Evolutionary conservation across 2,113 vertebrate genomes (phyloP).

Genomic region (Phrynocephalus versicolor): DNA sequence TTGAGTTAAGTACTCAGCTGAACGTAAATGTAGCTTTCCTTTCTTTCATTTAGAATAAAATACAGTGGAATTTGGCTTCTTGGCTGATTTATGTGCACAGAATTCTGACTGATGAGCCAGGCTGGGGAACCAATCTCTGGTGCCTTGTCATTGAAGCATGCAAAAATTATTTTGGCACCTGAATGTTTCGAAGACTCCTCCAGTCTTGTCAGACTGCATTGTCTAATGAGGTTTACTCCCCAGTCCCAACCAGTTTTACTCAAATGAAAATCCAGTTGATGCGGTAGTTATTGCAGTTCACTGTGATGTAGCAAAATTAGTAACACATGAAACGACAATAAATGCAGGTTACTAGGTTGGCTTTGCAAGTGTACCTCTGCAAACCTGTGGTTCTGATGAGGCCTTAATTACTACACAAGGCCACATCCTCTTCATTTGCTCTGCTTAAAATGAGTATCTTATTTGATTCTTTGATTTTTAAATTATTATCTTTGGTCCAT

Average conservation of each 20-base stretch:
- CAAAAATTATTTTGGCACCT: background rate
- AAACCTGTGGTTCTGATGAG: background rate
- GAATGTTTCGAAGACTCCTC: background rate
- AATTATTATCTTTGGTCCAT: background rate
- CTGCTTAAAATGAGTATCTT: background rate
- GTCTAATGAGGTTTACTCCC: background rate
- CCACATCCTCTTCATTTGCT: background rate
- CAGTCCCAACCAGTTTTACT: background rate
- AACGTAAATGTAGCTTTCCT: background rate
- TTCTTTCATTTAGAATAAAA: background rate
- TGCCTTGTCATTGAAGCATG: background rate
- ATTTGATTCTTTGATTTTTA: background rate
- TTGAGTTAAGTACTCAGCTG: background rate
- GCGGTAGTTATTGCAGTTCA: background rate
- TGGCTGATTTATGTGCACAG: background rate
- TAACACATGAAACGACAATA: background rate
- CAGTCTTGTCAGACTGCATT: background rate
- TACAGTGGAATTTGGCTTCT: background rate
- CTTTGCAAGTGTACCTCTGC: background rate
- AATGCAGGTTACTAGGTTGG: too few species aligned
- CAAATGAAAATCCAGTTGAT: too few species aligned
- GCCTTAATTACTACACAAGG: background rate
- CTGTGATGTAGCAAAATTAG: background rate
- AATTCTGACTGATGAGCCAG: background rate
- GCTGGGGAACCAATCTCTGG: background rate